Evolutionary conservation across 2,113 vertebrate genomes (phyloP).

Genomic region (Protobothrops mucrosquamatus): DNA sequence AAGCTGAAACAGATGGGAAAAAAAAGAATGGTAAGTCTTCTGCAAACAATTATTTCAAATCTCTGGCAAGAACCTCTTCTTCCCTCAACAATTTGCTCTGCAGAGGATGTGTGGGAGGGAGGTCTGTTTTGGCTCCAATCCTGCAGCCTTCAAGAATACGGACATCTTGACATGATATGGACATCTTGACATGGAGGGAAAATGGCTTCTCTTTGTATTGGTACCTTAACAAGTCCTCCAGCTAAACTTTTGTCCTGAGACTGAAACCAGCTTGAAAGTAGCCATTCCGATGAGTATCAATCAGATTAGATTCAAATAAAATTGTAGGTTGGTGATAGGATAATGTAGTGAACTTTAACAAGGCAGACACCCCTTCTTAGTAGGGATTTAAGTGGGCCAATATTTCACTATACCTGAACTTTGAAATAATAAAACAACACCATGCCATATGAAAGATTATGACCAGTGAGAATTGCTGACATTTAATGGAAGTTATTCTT

Average conservation of each 20-base stretch:
- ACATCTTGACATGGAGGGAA: background rate
- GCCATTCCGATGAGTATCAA: background rate
- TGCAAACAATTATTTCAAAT: background rate
- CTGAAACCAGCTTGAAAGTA: background rate
- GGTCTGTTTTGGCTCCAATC: background rate
- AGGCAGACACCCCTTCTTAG: background rate
- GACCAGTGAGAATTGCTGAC: background rate
- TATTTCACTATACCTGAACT: background rate
- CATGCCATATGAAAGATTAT: background rate
- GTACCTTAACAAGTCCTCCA: background rate
- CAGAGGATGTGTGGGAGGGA: too few species aligned
- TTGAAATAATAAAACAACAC: background rate
- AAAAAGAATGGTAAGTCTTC: background rate
- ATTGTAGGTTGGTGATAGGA: background rate
- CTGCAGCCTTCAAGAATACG: background rate
- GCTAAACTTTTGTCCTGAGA: background rate
- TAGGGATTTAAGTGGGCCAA: background rate
- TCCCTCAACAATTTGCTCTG: background rate
- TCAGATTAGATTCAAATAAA: background rate
- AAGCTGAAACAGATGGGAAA: background rate
- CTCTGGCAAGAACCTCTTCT: background rate
- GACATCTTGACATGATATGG: background rate
- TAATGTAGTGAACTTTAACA: background rate
- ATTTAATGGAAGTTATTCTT: background rate
- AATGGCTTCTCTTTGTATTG: background rate